These are phyloP conservation scores for Lepus europaeus DNA, from an alignment of 2,113 vertebrate genomes.

Conservation along the genomic window DNA sequence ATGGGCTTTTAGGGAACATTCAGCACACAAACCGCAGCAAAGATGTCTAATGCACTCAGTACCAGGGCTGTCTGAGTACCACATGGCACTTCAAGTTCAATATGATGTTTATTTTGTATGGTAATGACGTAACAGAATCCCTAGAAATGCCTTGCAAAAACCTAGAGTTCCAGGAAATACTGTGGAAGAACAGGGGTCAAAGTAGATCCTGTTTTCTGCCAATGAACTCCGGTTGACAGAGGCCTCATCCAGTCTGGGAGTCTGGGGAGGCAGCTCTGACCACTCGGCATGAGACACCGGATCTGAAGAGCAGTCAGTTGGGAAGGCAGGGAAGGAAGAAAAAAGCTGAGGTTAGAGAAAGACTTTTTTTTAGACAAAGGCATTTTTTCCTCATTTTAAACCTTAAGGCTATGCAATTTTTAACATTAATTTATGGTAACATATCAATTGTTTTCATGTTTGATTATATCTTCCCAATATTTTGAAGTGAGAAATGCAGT, in stretches of 20 bases:
- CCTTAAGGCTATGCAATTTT: not conserved
- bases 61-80: not conserved
- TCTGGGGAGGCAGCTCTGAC: not conserved
- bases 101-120: not conserved
- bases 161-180: not conserved
- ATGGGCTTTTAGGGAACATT: too few species aligned
- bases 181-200: not conserved
- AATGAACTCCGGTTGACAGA: not conserved
- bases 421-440: not conserved
- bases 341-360: not conserved
- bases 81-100: not conserved
- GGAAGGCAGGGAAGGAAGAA: not conserved
- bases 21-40: not conserved
- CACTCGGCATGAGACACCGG: not conserved
- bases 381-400: not conserved
- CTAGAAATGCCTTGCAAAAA: not conserved
- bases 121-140: not conserved
- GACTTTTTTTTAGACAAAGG: too few species aligned
- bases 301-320: not conserved
- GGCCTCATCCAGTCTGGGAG: not conserved
- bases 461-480: not conserved
- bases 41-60: not conserved
- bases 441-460: not conserved
- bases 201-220: not conserved
- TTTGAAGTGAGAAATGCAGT: not conserved